Base-by-base conservation (phyloP, 64 coral and sea anemone genomes). In the Pachyseris speciosa region DNA sequence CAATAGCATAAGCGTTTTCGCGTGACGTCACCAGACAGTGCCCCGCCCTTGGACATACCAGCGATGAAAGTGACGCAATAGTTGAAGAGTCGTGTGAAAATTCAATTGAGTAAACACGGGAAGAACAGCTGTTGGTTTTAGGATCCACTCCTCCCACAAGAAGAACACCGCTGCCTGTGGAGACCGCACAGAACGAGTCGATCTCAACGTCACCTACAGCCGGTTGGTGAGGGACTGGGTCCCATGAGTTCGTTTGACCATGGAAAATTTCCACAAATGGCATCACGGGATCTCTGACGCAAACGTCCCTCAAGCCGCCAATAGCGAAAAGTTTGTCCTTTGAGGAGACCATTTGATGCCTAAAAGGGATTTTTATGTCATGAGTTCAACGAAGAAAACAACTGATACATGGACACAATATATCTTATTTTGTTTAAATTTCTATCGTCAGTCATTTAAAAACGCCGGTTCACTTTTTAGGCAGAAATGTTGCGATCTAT, bases 281-380 rank as follows among this genome's bases (percentile, higher is more conserved):
- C 20, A 71, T 31, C 37, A 58, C 47, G 16, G 55, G 65, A 13
- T 74, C 64, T 19, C 24, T 91, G 31, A 69, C 67, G 8, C 64
- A 91, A 26, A 91, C 78, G 20, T 91, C 89, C 60, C 80, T 74
- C 27, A 91, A 78, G 16, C 89, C 89, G 19, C 89, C 89, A 15
- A 91, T 68, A 6, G 78, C 77, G 4, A 91, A 38, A 3, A 91
- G 44, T 15, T 64, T 42, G 19, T 42, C 20, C 2, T 84, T 31
- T 37, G 9, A 42, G 19, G 33, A 25, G 26, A 81, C 20, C 32
- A 84, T 33, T 36, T 84, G 57, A 67, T 67, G 64, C 29, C 88
- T 90, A 37, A 55, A 57, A 55, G 31, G 1, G 45, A n/a, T 80
- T 50, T 78, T 78, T 7, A 9, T 24, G 9, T 48, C 33, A 5